Evolutionary conservation across 2,888 invertebrate genomes (phyloP), one percentile per base, ranked within the genome.

Genomic region (Pasiphila rectangulata): DNA sequence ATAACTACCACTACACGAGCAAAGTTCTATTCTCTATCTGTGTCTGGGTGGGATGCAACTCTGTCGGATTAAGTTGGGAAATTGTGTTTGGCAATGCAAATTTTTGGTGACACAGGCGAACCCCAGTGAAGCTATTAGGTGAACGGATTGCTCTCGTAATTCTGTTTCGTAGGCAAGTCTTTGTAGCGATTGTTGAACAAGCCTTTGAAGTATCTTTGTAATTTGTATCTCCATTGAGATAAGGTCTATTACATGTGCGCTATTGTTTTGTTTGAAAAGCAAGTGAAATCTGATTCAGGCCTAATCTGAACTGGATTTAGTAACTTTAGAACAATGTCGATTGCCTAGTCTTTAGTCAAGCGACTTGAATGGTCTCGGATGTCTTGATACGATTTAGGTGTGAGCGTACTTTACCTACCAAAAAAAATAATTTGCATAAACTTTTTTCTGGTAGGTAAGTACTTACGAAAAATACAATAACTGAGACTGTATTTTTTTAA

Each of bases 141-240:
- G 78, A 79, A 75, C 73, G 73, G 72, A 85, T 83, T 83, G 87
- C 79, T 77, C 72, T 75, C 67, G 77, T 87, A 84, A 89, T 83
- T 87, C 79, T 72, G 79, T 89, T 87, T 83, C 69, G 85, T 80
- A 82, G 81, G 77, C 84, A 85, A 82, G 79, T 75, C 80, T 83
- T 84, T 83, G 78, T 77, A 67, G 56, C 61, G 69, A 65, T 67
- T 67, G 70, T 67, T 49, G 64, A 57, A 63, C 60, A 64, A 64
- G 59, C 61, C 75, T 80, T 79, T 79, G 79, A 76, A 64, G 69
- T 59, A 64, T 68, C 69, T 69, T 73, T 76, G 77, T 79, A 73
- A 76, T 75, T 77, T 79, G 75, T 75, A 69, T 69, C 63, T 72
- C 62, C 69, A 72, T 71, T 67, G 59, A 67, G 67, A 67, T 68